These are phyloP conservation scores for Pristionchus maxplancki DNA, from an alignment of 2,888 invertebrate genomes.

Conservation along the genomic window DNA sequence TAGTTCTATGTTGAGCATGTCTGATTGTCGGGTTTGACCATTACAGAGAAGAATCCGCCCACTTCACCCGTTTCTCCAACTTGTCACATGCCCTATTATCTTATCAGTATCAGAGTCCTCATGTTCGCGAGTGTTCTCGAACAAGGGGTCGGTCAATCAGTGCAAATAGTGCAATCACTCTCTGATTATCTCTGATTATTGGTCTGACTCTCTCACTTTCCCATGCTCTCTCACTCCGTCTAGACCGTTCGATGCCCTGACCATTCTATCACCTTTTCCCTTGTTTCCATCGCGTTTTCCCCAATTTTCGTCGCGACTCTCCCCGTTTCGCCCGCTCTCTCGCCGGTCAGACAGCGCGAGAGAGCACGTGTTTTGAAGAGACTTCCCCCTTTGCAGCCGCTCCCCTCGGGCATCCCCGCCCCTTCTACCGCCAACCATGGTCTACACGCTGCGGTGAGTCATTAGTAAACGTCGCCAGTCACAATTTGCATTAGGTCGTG, in stretches of 20 bases:
- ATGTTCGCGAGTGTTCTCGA: not conserved
- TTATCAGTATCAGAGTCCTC: not conserved
- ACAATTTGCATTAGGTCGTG: too few species aligned
- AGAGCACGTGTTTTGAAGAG: too few species aligned
- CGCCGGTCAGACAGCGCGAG: too few species aligned
- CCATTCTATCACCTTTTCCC: too few species aligned
- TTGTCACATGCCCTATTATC: not conserved
- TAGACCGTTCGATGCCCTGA: too few species aligned
- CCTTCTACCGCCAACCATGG: not conserved
- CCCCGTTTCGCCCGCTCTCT: too few species aligned
- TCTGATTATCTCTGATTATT: too few species aligned
- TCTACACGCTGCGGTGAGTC: slow-evolving; percentile 14
- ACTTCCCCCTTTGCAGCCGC: not conserved
- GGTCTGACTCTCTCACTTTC: not conserved
- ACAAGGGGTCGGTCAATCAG: not conserved
- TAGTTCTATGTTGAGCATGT: too few species aligned
- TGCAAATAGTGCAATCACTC: not conserved
- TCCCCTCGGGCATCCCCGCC: not conserved
- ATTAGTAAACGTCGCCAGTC: not conserved
- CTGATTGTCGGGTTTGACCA: not conserved
- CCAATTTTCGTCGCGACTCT: not conserved
- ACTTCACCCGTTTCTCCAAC: not conserved
- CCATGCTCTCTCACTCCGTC: too few species aligned
- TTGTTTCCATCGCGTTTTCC: not conserved
- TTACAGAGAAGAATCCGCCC: not conserved